Evolutionary conservation across 37 sponge, comb jelly and placozoan species (phyloP), one percentile per base, ranked within the genome.

Genomic region (Beroe ovata): DNA sequence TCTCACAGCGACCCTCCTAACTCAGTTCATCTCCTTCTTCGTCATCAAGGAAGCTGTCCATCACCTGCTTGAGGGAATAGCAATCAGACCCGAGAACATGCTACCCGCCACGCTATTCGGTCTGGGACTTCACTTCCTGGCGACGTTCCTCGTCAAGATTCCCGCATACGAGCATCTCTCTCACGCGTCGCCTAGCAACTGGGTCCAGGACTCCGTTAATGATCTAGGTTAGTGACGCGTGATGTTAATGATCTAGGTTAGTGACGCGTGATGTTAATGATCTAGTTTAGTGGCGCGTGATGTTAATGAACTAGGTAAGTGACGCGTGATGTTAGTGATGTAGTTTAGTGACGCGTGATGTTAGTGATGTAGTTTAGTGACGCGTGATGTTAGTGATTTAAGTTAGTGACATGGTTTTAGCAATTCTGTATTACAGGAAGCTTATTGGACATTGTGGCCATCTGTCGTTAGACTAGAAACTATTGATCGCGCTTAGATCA

Each of bases 1-100:
- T 47, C 11, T 47, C 54, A 16, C 54, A 62, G 84, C 84, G 8
- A 77, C 84, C 33, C 84, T 77, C 0, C 84, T 77, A 30, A 77
- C 84, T 2, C 84, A 77, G 54, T 77, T 77, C 84, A 39, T 77
- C 26, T 77, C 84, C 84, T 77, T 77, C 54, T 77, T 77, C 22
- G 41, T 77, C 22, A 77, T 77, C 21, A 77, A 77, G 54, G 84
- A 77, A 25, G 84, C 84, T 8, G 54, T 42, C 1, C 84, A 77
- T 25, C 84, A 77, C 33, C 84, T 77, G 1, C 84, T 77, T 6
- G 84, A 77, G 47, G 84, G 84, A 4, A 42, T 42, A 4, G 47
- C 19, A 14, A 16, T 42, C 4, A 38, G 84, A 40, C 84, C 84
- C 6, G 84, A 77, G 23, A 32, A 23, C 42, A 77, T 77, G 84